phyloP scores from a whole-genome alignment of 2,888 invertebrate species.

The Netelia melanura region DNA sequence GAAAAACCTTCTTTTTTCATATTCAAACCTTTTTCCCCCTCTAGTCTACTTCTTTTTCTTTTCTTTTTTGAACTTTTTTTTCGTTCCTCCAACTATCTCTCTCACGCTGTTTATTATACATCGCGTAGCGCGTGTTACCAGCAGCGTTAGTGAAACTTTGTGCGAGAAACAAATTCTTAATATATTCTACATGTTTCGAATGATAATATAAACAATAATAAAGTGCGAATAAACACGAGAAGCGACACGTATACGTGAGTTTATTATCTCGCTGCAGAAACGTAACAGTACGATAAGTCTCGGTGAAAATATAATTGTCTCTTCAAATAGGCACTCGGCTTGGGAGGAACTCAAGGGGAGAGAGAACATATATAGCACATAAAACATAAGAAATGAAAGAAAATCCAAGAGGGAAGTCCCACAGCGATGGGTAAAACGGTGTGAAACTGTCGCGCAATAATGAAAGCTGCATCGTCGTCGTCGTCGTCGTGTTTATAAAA shows the following conservation, averaged over 20 bases:
- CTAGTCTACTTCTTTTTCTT: neutral
- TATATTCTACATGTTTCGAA: constrained; percentile 16
- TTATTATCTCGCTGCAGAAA: too few species aligned
- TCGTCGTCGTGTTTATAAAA: constrained; percentile 1
- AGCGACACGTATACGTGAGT: too few species aligned
- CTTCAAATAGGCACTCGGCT: too few species aligned
- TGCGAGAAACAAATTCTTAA: constrained; percentile 25
- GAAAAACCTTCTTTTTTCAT: constrained; percentile 58
- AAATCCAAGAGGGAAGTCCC: constrained; percentile 10
- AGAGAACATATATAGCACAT: neutral
- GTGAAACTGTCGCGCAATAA: constrained; percentile 37
- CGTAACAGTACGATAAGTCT: too few species aligned
- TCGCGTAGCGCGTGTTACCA: constrained; percentile 20
- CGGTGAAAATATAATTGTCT: too few species aligned
- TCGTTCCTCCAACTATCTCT: constrained; percentile 25
- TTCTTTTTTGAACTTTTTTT: constrained; percentile 15
- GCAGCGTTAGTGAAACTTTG: constrained; percentile 19
- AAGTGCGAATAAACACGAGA: neutral
- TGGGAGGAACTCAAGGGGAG: too few species aligned
- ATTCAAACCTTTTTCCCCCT: constrained; percentile 31
- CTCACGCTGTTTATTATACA: constrained; percentile 11
- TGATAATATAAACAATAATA: too few species aligned
- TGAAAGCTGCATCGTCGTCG: constrained; percentile 15
- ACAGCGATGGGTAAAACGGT: neutral
- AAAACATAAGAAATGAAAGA: neutral